A percentile compares a stretch with the other conserved stretches of the same genome.
Evolutionary conservation across 64 coral and sea anemone species (phyloP).

Genomic region (Montipora cactus): DNA sequence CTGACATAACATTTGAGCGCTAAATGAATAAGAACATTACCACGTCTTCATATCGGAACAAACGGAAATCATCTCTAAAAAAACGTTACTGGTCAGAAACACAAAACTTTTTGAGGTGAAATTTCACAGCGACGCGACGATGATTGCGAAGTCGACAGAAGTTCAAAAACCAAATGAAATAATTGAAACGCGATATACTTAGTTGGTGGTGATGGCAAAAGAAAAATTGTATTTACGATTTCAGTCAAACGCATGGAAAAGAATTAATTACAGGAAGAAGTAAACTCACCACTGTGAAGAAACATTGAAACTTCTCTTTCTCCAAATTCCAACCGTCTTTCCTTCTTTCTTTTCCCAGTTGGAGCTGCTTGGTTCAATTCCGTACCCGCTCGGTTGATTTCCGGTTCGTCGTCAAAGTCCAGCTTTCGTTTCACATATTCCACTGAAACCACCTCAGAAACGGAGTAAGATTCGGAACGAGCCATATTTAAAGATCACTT

Average conservation of each 20-base stretch:
- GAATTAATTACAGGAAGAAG: background rate
- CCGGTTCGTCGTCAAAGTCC: background rate
- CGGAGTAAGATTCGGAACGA: background rate
- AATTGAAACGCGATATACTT: too few relatives aligned
- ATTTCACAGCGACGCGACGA: too few relatives aligned
- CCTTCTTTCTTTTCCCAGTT: background rate
- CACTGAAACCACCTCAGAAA: background rate
- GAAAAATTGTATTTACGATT: background rate
- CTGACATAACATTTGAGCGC: too few relatives aligned
- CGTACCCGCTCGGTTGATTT: background rate
- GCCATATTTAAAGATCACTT: background rate
- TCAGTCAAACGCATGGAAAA: background rate
- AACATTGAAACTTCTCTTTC: background rate
- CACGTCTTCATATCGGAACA: too few relatives aligned
- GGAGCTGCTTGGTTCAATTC: background rate
- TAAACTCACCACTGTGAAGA: background rate
- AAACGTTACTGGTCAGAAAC: too few relatives aligned
- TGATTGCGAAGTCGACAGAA: too few relatives aligned
- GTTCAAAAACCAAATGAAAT: too few relatives aligned
- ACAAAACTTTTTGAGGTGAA: too few relatives aligned
- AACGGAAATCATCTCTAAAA: too few relatives aligned
- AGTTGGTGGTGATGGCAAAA: too few relatives aligned
- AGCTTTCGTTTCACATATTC: slow-evolving; percentile 24
- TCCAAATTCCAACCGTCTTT: slow-evolving; percentile 23
- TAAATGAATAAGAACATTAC: too few relatives aligned